phyloP scores from a whole-genome alignment of 2,113 vertebrate genomes.

The Indri indri region DNA sequence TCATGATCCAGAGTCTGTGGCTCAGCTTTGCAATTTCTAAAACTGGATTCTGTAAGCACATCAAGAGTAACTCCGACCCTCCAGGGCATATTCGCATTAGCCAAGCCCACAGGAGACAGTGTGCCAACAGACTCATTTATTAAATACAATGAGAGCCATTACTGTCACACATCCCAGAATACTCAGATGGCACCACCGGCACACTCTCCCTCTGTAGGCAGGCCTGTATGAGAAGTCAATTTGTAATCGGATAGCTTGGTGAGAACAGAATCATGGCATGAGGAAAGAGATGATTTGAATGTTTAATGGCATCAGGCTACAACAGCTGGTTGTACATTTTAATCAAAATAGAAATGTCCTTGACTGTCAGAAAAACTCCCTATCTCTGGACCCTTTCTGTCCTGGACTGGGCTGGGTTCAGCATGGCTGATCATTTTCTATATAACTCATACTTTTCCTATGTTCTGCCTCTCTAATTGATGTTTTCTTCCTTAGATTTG shows the following conservation, averaged over 20 bases:
- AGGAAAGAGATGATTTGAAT: background rate
- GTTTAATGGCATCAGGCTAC: background rate
- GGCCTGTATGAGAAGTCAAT: background rate
- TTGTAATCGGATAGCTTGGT: background rate
- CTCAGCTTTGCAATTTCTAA: background rate
- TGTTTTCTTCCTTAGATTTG: background rate
- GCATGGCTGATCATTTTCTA: background rate
- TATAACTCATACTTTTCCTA: background rate
- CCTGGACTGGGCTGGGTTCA: background rate
- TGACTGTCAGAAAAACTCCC: background rate
- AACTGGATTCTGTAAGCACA: background rate
- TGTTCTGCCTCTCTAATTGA: background rate
- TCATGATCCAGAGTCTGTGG: background rate
- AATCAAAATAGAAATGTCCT: background rate
- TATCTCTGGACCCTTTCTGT: background rate
- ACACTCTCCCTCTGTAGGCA: background rate
- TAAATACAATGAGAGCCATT: background rate
- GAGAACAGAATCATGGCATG: background rate
- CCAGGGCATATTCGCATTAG: background rate
- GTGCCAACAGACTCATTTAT: background rate
- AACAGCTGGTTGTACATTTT: background rate
- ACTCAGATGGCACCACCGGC: background rate
- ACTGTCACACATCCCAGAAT: background rate
- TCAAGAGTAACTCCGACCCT: background rate
- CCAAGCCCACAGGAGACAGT: background rate